A percentile compares a stretch with the other conserved stretches of the same genome.
phyloP scores from a whole-genome alignment of 2,113 vertebrate genomes.

The Pelobates fuscus region DNA sequence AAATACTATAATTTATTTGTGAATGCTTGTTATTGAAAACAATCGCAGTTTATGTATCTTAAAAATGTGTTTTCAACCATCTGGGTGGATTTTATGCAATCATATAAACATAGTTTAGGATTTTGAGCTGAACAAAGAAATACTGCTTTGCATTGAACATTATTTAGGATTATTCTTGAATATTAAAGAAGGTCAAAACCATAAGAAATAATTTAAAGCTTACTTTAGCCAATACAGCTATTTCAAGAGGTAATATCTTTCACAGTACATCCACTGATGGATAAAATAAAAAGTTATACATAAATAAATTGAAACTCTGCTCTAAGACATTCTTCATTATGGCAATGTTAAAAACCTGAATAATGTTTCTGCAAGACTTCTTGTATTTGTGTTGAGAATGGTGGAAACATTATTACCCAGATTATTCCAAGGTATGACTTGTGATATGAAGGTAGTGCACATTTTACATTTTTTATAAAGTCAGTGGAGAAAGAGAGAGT shows the following conservation, averaged over 20 bases:
- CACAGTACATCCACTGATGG: background rate
- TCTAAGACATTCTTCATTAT: no score
- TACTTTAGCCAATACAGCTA: background rate
- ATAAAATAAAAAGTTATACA: no score
- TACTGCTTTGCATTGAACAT: background rate
- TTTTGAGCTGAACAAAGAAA: background rate
- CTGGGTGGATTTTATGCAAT: background rate
- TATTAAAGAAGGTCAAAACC: conserved; percentile 16
- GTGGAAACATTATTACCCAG: no score
- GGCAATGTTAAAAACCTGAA: no score
- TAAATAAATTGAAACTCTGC: no score
- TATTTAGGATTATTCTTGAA: conserved; percentile 1
- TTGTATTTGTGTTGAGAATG: no score
- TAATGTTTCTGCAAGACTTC: no score
- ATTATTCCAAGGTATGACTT: no score
- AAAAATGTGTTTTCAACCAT: background rate
- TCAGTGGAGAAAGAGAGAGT: no score
- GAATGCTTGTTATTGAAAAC: background rate
- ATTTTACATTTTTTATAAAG: no score
- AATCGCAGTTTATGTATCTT: background rate
- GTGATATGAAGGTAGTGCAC: no score
- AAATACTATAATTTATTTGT: background rate
- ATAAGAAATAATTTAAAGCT: conserved; percentile 4
- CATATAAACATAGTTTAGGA: background rate
- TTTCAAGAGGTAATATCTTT: conserved; percentile 4